A percentile compares a stretch with the other conserved stretches of the same genome.
Evolutionary conservation across 1,140 invertebrate species (phyloP).

Genomic region (Carcinoscorpius rotundicauda): DNA sequence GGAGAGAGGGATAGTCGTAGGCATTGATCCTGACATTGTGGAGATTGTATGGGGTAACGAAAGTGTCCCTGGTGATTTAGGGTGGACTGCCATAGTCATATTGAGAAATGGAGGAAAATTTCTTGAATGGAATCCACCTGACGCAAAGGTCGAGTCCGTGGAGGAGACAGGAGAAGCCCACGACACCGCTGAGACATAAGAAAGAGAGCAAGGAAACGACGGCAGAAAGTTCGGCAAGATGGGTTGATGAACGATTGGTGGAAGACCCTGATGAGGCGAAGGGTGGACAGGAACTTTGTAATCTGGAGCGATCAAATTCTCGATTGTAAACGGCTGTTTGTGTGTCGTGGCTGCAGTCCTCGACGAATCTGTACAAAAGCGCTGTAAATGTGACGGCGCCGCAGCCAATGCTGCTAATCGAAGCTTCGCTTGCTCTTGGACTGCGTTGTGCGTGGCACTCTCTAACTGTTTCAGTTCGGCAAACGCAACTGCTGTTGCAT

Average conservation of each 20-base stretch:
- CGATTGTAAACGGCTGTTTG: constrained; percentile 54
- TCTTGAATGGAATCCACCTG: constrained; percentile 1
- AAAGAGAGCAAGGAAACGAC: constrained; percentile 16
- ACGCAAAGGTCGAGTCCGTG: constrained; percentile 12
- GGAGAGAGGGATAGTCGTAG: constrained; percentile 12
- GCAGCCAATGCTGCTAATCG: constrained; percentile 22
- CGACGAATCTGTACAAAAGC: constrained; percentile 6
- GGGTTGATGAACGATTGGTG: constrained; percentile 10
- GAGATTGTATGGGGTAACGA: constrained; percentile 13
- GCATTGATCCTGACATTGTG: constrained; percentile 6
- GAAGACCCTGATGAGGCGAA: constrained; percentile 9
- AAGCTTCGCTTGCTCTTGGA: constrained; percentile 27
- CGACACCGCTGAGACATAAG: constrained; percentile 8
- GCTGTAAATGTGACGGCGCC: constrained; percentile 28
- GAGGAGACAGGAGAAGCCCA: constrained; percentile 14
- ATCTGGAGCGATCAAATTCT: constrained; percentile 56
- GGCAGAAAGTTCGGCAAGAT: neutral
- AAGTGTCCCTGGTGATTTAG: constrained; percentile 1
- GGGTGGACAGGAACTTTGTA: constrained; percentile 37
- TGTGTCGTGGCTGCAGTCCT: constrained; percentile 19
- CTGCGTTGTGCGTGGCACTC: constrained; percentile 15
- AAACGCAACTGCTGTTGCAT: constrained; percentile 40
- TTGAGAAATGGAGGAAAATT: constrained; percentile 10
- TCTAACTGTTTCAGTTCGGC: constrained; percentile 49
- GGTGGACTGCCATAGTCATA: constrained; percentile 7